A percentile compares a stretch with the other conserved stretches of the same genome.
Conservation (phyloP, 2,888 invertebrate species). For the Temnothorax unifasciatus region DNA sequence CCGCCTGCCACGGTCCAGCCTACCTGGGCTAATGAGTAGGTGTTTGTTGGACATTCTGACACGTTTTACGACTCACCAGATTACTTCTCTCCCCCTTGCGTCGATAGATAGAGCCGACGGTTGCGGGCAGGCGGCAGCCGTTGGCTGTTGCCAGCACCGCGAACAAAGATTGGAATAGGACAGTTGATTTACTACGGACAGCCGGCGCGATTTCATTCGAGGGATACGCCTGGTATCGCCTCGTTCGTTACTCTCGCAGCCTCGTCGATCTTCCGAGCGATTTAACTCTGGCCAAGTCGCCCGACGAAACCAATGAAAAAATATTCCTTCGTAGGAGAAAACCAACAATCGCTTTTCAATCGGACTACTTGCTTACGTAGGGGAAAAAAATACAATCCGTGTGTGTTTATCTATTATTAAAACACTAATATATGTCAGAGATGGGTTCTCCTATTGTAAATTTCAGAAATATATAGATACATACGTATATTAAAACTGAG, state of each 20-base stretch:
- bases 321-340: slow-evolving; percentile 25
- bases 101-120: slow-evolving; percentile 77
- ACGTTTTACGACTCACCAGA: slow-evolving; percentile 85
- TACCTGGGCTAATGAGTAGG: slow-evolving; percentile 85
- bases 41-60: slow-evolving; percentile 85
- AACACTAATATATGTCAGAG: neutral
- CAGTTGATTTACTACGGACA: slow-evolving; percentile 78
- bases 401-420: neutral
- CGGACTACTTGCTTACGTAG: slow-evolving; percentile 1
- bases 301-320: slow-evolving; percentile 45
- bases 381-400: neutral
- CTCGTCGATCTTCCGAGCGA: slow-evolving; percentile 66
- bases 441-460: neutral
- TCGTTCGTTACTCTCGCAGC: slow-evolving; percentile 79
- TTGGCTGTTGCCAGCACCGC: slow-evolving; percentile 73
- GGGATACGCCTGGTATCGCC: slow-evolving; percentile 72
- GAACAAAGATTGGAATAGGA: slow-evolving; percentile 79
- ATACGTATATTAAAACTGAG: neutral
- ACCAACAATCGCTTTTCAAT: slow-evolving; percentile 36
- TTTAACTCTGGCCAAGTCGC: slow-evolving; percentile 52
- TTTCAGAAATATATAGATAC: neutral
- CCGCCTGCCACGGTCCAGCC: slow-evolving; percentile 77
- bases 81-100: slow-evolving; percentile 77
- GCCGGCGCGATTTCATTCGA: slow-evolving; percentile 78
- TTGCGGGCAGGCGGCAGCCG: slow-evolving; percentile 58